Conservation (phyloP, 2,888 invertebrate genomes). For the Embidobia sp. region DNA sequence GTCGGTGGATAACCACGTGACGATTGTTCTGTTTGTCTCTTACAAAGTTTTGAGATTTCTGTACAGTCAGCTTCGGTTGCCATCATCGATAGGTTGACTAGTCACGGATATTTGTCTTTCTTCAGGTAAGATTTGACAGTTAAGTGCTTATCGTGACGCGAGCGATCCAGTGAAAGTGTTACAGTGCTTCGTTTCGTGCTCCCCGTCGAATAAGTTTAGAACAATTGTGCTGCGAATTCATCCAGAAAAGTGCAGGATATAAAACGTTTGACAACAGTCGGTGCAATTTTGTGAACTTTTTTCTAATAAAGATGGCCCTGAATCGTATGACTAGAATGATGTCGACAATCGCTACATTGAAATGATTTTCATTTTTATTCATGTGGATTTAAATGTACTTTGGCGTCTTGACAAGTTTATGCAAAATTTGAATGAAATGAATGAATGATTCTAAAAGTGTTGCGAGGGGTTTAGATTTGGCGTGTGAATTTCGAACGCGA, state of each 20-base stretch:
- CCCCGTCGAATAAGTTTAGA: neutral
- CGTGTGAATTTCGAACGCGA: too few species aligned
- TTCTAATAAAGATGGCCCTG: too few species aligned
- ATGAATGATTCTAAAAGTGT: too few species aligned
- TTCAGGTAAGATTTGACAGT: slow-evolving; percentile 62
- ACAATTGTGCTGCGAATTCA: slow-evolving; percentile 1
- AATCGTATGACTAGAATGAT: too few species aligned
- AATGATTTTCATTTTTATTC: too few species aligned
- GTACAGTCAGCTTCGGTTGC: slow-evolving; percentile 85
- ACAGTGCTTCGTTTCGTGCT: slow-evolving; percentile 41
- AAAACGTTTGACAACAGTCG: neutral
- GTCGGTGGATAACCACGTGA: slow-evolving; percentile 67
- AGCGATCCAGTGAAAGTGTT: slow-evolving; percentile 23
- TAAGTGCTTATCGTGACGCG: slow-evolving; percentile 9
- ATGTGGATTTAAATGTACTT: too few species aligned
- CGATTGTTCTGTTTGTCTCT: slow-evolving; percentile 78
- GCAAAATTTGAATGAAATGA: too few species aligned
- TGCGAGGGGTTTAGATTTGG: too few species aligned
- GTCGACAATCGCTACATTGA: too few species aligned
- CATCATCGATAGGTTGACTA: slow-evolving; percentile 84
- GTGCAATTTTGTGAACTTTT: too few species aligned
- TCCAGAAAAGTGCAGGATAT: too few species aligned
- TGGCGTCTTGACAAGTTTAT: too few species aligned
- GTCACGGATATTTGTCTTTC: slow-evolving; percentile 78
- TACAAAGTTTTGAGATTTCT: slow-evolving; percentile 81